These are phyloP conservation scores for Himalopsyche japonica DNA, from an alignment of 2,888 invertebrate species.

Conservation along the genomic window DNA sequence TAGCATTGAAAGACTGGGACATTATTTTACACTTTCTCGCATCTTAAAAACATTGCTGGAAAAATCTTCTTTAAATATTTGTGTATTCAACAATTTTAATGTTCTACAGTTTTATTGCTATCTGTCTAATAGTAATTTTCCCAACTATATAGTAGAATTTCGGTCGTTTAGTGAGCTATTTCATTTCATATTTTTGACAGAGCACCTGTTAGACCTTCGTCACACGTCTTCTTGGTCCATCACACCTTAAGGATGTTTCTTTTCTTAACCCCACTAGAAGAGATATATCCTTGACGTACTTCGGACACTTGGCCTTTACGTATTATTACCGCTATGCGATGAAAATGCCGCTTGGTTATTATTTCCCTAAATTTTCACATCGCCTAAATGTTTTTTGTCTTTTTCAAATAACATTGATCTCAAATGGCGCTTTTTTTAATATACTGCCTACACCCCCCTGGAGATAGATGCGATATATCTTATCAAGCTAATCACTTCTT, in stretches of 20 bases:
- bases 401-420: neutral
- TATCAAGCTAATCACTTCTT: too few relatives aligned
- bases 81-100: too few relatives aligned
- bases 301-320: neutral
- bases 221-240: neutral
- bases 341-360: neutral
- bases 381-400: neutral
- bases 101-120: neutral
- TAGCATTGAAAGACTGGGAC: too few relatives aligned
- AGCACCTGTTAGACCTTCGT: constrained; percentile 21
- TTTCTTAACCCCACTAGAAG: neutral
- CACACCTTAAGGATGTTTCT: neutral
- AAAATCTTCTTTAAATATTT: too few relatives aligned
- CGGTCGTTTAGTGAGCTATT: neutral
- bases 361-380: neutral
- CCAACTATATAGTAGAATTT: neutral
- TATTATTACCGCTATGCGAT: neutral
- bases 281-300: constrained; percentile 3
- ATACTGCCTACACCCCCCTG: neutral
- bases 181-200: neutral
- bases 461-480: neutral
- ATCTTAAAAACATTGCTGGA: too few relatives aligned
- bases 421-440: neutral
- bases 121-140: neutral
- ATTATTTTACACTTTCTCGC: too few relatives aligned